Conservation (phyloP, 2,888 invertebrate species). For the Aleiodes alternator region DNA sequence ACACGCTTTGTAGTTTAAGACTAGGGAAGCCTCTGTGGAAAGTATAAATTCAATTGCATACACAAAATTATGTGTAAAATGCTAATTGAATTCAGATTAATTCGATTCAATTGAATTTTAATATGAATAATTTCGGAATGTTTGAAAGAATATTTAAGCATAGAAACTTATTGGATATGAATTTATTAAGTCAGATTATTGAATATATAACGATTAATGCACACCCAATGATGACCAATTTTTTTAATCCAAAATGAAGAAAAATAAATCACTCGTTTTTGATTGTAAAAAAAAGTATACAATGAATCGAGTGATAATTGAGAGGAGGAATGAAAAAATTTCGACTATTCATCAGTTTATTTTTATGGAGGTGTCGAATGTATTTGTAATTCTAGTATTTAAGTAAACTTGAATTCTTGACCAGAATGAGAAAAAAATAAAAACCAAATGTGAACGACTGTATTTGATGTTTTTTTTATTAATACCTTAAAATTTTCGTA, state of each 20-base stretch:
- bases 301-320: constrained; percentile 34
- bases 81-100: constrained; percentile 5
- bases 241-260: constrained; percentile 7
- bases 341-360: constrained; percentile 47
- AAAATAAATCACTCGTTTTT: not conserved
- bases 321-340: no score
- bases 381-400: constrained; percentile 52
- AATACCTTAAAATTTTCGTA: no score
- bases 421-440: constrained; percentile 61
- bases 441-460: constrained; percentile 65
- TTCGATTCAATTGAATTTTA: constrained; percentile 14
- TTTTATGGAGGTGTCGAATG: constrained; percentile 53
- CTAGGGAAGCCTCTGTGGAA: constrained; percentile 23
- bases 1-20: constrained; percentile 42
- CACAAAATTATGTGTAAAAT: not conserved
- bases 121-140: constrained; percentile 3
- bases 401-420: constrained; percentile 63
- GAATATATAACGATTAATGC: not conserved
- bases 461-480: constrained; percentile 59
- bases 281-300: constrained; percentile 13
- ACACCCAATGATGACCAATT: constrained; percentile 47
- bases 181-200: not conserved
- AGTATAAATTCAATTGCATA: not conserved
- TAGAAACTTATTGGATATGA: not conserved
- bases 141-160: constrained; percentile 5